Conservation (phyloP, 2,797 vertebrate genomes). For the Sebastes hubbsi region DNA sequence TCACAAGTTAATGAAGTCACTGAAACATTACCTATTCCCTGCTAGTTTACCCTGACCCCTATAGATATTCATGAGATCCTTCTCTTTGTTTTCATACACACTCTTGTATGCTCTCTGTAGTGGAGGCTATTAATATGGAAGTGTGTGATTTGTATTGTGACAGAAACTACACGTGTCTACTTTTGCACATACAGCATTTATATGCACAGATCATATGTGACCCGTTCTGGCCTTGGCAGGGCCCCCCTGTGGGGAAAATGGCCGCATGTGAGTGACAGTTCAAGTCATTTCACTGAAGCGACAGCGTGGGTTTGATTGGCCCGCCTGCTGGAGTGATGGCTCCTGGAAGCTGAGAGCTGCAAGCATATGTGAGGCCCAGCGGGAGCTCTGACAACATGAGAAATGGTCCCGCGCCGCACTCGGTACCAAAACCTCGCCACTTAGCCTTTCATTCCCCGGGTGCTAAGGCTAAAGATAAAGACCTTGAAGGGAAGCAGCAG, state of each 20-base stretch:
- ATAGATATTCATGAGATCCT: conserved; percentile 14
- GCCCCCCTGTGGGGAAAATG: conserved; percentile 28
- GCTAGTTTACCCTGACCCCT: neutral
- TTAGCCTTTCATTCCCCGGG: conserved; percentile 58
- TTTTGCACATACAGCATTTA: conserved; percentile 8
- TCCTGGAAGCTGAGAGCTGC: conserved; percentile 66
- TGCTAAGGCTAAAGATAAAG: conserved; percentile 56
- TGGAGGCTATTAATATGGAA: conserved; percentile 1
- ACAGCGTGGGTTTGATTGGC: conserved; percentile 77
- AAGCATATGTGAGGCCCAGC: conserved; percentile 75
- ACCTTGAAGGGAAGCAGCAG: conserved; percentile 23
- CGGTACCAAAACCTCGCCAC: conserved; percentile 49
- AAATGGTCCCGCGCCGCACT: conserved; percentile 66
- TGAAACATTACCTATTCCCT: neutral
- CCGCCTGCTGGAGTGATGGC: conserved; percentile 71
- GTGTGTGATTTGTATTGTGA: neutral
- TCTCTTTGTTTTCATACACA: neutral
- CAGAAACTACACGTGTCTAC: neutral
- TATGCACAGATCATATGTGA: conserved; percentile 9
- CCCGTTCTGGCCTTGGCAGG: conserved; percentile 4
- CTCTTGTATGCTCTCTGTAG: neutral
- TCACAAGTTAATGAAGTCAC: conserved; percentile 2
- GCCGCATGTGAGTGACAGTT: conserved; percentile 67
- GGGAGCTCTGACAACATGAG: conserved; percentile 75
- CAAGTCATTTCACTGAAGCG: conserved; percentile 73